A percentile compares a stretch with the other conserved stretches of the same genome.
Evolutionary conservation across 1,140 invertebrate genomes (phyloP).

Genomic region (Aplysia californica): DNA sequence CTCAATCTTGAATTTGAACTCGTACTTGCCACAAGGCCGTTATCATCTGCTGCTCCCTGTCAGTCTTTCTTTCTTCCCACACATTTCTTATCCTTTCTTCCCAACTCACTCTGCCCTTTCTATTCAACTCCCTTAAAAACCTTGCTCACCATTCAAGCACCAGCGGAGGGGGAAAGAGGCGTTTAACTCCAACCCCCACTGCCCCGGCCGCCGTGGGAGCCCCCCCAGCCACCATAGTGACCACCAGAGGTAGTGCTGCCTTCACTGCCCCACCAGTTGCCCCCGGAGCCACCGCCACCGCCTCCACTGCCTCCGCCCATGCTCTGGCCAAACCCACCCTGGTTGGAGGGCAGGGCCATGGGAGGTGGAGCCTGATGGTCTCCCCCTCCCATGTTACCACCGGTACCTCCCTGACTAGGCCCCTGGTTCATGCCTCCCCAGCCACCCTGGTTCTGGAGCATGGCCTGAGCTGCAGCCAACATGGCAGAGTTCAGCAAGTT

Average conservation of each 20-base stretch:
- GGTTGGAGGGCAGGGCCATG: background rate
- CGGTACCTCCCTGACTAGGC: constrained; percentile 40
- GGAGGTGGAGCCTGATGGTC: constrained; percentile 15
- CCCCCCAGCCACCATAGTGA: constrained; percentile 24
- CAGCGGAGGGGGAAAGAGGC: too few relatives aligned
- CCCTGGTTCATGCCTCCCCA: constrained; percentile 51
- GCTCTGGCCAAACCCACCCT: constrained; percentile 15
- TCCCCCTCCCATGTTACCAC: constrained; percentile 32
- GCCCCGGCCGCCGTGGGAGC: constrained; percentile 27
- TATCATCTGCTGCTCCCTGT: too few relatives aligned
- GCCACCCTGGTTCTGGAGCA: constrained; percentile 55
- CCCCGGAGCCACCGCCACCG: background rate
- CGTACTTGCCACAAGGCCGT: too few relatives aligned
- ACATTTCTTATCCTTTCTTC: too few relatives aligned
- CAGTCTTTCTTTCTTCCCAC: too few relatives aligned
- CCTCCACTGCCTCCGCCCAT: constrained; percentile 24
- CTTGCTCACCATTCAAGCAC: too few relatives aligned
- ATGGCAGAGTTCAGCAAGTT: constrained; percentile 59
- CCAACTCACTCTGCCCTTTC: too few relatives aligned
- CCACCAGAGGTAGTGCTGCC: constrained; percentile 1
- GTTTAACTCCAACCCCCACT: constrained; percentile 29
- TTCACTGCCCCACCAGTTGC: constrained; percentile 23
- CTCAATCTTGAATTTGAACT: too few relatives aligned
- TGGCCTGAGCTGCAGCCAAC: constrained; percentile 61
- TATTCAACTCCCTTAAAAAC: too few relatives aligned